A percentile compares a stretch with the other conserved stretches of the same genome.
phyloP scores from a whole-genome alignment of 2,797 vertebrate species.

The Lepilemur ruficaudatus region DNA sequence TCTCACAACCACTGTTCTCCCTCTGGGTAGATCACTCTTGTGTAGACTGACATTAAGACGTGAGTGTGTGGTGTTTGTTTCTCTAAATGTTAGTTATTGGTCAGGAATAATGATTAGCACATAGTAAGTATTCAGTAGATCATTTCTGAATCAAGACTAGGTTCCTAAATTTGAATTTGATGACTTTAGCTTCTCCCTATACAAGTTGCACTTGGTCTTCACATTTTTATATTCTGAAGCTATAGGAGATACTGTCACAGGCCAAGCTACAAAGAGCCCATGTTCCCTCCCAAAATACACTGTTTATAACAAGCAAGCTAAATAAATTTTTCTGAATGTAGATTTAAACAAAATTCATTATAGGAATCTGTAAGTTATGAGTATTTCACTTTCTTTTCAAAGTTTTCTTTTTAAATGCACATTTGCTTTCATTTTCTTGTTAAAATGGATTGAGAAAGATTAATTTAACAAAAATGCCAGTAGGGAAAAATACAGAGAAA shows the following conservation, averaged over 20 bases:
- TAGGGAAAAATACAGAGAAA: background rate
- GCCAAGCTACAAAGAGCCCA: background rate
- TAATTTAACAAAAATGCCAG: constrained; percentile 30
- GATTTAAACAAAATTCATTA: background rate
- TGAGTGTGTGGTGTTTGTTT: background rate
- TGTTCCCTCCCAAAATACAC: background rate
- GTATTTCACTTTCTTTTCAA: constrained; percentile 11
- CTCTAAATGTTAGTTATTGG: background rate
- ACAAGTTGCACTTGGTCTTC: background rate
- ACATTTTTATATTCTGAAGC: background rate
- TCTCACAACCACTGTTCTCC: background rate
- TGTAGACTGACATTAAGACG: too few species aligned
- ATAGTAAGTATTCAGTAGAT: background rate
- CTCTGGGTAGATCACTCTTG: too few species aligned
- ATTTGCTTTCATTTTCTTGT: constrained; percentile 45
- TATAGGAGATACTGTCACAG: background rate
- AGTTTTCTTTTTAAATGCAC: constrained; percentile 40
- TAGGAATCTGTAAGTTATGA: background rate
- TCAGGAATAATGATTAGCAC: background rate
- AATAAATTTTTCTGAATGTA: background rate
- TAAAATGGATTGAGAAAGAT: constrained; percentile 37
- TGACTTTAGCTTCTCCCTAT: background rate
- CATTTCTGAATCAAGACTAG: background rate
- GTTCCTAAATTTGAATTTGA: background rate
- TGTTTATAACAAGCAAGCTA: background rate